Base-by-base conservation (phyloP, 64 coral and sea anemone species). In the Porites lutea region DNA sequence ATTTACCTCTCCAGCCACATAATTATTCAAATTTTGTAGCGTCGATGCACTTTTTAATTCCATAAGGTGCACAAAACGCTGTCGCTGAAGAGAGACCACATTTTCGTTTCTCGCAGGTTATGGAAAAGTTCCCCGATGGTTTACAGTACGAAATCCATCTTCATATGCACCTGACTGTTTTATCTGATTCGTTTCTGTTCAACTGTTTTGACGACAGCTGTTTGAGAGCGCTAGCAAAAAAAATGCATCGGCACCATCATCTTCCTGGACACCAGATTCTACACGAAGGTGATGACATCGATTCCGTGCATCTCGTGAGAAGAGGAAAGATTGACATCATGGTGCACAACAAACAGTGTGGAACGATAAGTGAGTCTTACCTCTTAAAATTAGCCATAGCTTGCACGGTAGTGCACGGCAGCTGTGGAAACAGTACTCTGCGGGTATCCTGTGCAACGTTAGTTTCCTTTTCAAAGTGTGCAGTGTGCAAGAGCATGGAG, bases 71-170 rank as follows among this genome's bases (percentile, higher is more conserved):
- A 37, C 27, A 37, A 37, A 37, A 37, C 13, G 49, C 1, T 6
- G 12, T 74, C 18, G 1, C 8, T 37, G 7, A 65, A 46, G 57
- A 4, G 52, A 71, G 48, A n/a, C 43, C 51, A 11, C 0, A 67
- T 53, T 44, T 54, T 55, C n/a, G 73, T 63, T 64, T 89, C 20
- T 83, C 66, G 20, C 62, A 98, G 97, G 97, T 99, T 20, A 71
- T 99, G 19, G 83, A 96, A 74, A 91, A 79, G 60, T 99, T 99
- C 70, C 97, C 97, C 3, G 94, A 99, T 86, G 91, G 91, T 13
- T 94, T 99, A 19, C 97, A 99, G 72, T 96, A 99, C 65, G 97
- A 99, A 72, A 92, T 99, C 8, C 94, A 91, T 21, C 94, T 96
- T 14, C 94, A 99, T 54, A 91, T 93, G 77, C 97, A 99, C 81